These are phyloP conservation scores for Phaethornis superciliosus DNA, from an alignment of 2,113 vertebrate genomes.

Conservation along the genomic window DNA sequence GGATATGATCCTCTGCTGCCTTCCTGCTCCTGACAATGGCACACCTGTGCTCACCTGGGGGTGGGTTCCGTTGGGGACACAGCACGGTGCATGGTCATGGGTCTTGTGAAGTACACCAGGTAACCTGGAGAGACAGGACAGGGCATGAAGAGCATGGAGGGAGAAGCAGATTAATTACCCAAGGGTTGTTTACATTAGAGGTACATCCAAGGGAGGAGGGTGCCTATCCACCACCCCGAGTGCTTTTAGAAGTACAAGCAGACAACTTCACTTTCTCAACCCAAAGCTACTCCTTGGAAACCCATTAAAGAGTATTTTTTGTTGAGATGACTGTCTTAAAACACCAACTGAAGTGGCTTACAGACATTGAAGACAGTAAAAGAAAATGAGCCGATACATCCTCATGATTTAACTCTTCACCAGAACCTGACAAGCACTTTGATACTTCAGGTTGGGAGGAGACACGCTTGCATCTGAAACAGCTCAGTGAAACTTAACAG, in stretches of 20 bases:
- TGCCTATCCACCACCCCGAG: not conserved
- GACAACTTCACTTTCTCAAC: not conserved
- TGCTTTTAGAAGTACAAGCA: not conserved
- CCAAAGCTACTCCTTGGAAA: not conserved
- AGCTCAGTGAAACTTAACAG: not conserved
- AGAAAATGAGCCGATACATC: not conserved
- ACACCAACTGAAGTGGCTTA: not conserved
- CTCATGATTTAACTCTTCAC: not conserved
- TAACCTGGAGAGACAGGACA: constrained; percentile 79
- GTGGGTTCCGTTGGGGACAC: constrained; percentile 93
- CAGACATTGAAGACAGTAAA: not conserved
- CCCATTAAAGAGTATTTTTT: not conserved
- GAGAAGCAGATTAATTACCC: not conserved
- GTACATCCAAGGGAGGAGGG: not conserved
- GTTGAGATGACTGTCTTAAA: not conserved
- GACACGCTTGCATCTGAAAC: not conserved
- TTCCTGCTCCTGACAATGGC: not conserved
- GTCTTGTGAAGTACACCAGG: constrained; percentile 95
- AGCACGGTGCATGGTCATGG: constrained; percentile 93
- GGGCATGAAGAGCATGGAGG: accelerated
- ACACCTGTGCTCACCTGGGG: constrained; percentile 81
- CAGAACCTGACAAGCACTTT: not conserved
- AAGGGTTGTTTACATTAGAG: not conserved
- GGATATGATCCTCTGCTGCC: not conserved
- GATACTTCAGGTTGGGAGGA: not conserved